phyloP scores from a whole-genome alignment of 2,888 invertebrate species.

The Amiota mariae region DNA sequence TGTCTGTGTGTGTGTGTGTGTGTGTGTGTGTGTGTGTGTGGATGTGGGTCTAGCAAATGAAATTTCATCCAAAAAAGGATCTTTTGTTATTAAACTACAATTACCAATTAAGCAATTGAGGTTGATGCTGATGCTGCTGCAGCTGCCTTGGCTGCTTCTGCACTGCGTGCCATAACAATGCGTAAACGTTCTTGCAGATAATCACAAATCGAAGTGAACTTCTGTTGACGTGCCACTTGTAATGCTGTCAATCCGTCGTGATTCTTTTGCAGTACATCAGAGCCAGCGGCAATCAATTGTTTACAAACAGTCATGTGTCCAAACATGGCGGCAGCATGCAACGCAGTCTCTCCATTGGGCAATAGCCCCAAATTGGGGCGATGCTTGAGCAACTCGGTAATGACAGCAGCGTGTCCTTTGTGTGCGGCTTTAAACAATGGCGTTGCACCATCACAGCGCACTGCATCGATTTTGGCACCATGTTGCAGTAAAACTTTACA shows the following conservation, averaged over 20 bases:
- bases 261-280: conserved; percentile 81
- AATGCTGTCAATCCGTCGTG: conserved; percentile 82
- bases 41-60: too few relatives aligned
- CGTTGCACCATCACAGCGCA: conserved; percentile 93
- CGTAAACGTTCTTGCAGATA: conserved; percentile 71
- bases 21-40: too few relatives aligned
- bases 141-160: conserved; percentile 43
- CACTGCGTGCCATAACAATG: conserved; percentile 51
- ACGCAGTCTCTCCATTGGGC: conserved; percentile 91
- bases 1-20: too few relatives aligned
- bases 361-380: conserved; percentile 87
- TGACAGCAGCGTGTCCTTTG: conserved; percentile 92
- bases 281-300: conserved; percentile 81
- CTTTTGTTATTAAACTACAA: neutral
- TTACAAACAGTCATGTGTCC: conserved; percentile 87
- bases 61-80: too few relatives aligned
- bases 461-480: conserved; percentile 86
- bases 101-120: conserved; percentile 27
- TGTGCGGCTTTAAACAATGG: conserved; percentile 95
- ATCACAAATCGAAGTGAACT: conserved; percentile 71
- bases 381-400: conserved; percentile 86
- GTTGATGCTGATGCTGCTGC: conserved; percentile 31
- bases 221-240: conserved; percentile 77
- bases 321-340: conserved; percentile 93
- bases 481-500: conserved; percentile 84